phyloP scores from a whole-genome alignment of 2,888 invertebrate genomes.

The Boloria euphrosyne region DNA sequence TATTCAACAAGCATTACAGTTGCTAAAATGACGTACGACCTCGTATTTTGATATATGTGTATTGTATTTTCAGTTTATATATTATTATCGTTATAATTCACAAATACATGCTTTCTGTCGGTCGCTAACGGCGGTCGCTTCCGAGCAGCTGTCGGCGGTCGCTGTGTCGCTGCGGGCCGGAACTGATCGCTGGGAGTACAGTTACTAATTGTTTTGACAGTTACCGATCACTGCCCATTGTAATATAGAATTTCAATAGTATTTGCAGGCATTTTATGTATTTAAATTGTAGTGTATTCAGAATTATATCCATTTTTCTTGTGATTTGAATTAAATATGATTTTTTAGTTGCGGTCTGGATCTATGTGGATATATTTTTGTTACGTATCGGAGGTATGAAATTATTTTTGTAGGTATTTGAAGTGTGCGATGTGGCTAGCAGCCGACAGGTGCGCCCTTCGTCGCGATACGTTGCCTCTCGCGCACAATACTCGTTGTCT shows the following conservation, averaged over 20 bases:
- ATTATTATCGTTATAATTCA: too few relatives aligned
- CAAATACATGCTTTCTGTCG: neutral
- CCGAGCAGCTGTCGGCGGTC: neutral
- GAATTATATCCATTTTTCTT: neutral
- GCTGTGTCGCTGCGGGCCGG: constrained; percentile 5
- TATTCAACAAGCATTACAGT: too few relatives aligned
- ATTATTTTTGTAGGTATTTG: too few relatives aligned
- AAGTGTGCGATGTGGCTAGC: neutral
- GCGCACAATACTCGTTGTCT: constrained; percentile 22
- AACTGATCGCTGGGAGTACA: constrained; percentile 12
- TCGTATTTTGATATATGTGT: too few relatives aligned
- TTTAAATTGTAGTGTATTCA: too few relatives aligned
- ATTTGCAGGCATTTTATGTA: too few relatives aligned
- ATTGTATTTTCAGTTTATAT: too few relatives aligned
- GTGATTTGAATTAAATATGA: neutral
- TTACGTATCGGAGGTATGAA: too few relatives aligned
- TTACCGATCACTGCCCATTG: neutral
- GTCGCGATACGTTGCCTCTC: constrained; percentile 21
- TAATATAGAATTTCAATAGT: neutral
- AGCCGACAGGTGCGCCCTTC: constrained; percentile 17
- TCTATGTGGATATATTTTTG: too few relatives aligned
- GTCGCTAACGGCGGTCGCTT: neutral
- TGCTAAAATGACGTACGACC: too few relatives aligned
- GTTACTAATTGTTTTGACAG: constrained; percentile 24
- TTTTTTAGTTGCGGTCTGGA: too few relatives aligned